Evolutionary conservation across 2,888 invertebrate genomes (phyloP).

Genomic region (Pyrgus malvae): DNA sequence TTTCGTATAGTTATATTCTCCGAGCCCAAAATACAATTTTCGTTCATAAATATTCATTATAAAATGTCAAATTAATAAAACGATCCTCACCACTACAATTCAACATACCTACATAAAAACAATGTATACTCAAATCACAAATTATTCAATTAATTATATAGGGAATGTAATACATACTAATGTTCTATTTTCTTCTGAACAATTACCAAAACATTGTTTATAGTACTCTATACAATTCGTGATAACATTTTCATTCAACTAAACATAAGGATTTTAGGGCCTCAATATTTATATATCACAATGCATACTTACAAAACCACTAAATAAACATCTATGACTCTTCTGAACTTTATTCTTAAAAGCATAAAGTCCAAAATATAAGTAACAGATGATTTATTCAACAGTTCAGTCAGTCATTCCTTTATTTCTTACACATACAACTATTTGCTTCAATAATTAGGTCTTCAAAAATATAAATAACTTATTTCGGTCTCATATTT

Average conservation of each 20-base stretch:
- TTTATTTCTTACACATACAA: conserved; percentile 17
- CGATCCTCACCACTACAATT: too few relatives aligned
- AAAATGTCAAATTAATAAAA: too few relatives aligned
- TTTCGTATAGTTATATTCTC: too few relatives aligned
- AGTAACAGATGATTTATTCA: conserved; percentile 14
- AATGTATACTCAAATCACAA: too few relatives aligned
- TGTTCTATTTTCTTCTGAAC: too few relatives aligned
- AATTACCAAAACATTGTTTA: background rate
- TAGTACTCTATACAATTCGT: background rate
- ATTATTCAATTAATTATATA: too few relatives aligned
- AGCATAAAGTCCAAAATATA: background rate
- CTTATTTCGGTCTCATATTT: conserved; percentile 27
- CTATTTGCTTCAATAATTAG: conserved; percentile 23
- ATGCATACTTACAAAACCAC: conserved; percentile 29
- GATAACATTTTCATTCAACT: background rate
- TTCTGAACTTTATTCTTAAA: conserved; percentile 16
- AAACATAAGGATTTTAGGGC: conserved; percentile 28
- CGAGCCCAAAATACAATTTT: too few relatives aligned
- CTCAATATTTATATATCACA: conserved; percentile 33
- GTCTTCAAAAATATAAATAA: conserved; percentile 27
- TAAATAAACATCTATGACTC: conserved; percentile 21
- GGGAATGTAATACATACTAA: too few relatives aligned
- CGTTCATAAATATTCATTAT: too few relatives aligned
- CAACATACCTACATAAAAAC: too few relatives aligned
- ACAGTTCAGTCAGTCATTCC: conserved; percentile 20